Base-by-base conservation (phyloP, 2,113 vertebrate species). In the Pseudorectes ferrugineus region DNA sequence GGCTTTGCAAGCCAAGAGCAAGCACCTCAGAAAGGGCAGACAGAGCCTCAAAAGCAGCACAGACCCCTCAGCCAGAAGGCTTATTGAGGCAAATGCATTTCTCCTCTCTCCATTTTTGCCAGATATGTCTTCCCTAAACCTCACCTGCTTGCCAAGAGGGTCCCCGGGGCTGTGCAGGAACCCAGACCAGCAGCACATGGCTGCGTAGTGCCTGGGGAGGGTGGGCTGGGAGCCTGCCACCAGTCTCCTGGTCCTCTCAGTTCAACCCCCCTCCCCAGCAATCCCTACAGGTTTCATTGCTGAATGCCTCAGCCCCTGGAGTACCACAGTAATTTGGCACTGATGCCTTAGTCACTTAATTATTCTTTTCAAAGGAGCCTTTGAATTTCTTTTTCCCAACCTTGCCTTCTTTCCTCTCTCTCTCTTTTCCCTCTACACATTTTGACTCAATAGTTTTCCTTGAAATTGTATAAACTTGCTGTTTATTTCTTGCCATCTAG, bases 391-490 rank as follows among this genome's bases (percentile, higher is more conserved):
- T 93, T 70, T 80, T 14, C n/a, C 42, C 54, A 54, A 94, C 66
- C 71, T 83, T 77, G 51, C 52, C 45, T 95, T 63, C 70, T 92
- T 78, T 89, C 77, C n/a, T 78, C 84, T 84, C 83, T 70, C 80
- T 91, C 61, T 29, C 62, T 81, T 88, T 79, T 93, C 49, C 55
- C 87, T 73, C 78, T 63, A 29, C 81, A 80, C 67, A 40, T 94
- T 96, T 96, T 95, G 85, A 88, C 85, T 96, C 89, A 92, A 88
- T 94, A 94, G 87, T 94, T 95, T 96, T 43, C 63, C 78, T 55
- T 96, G 95, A 93, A 96, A 95, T 95, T 94, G 92, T 96, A 94
- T 96, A 97, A 96, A 97, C 94, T 96, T 89, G 55, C 85, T 96
- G 93, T 90, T 96, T 97, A 96, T 96, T 96, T 95, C 94, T 94